phyloP scores from a whole-genome alignment of 1,140 invertebrate genomes.

The Campoletis sonorensis region DNA sequence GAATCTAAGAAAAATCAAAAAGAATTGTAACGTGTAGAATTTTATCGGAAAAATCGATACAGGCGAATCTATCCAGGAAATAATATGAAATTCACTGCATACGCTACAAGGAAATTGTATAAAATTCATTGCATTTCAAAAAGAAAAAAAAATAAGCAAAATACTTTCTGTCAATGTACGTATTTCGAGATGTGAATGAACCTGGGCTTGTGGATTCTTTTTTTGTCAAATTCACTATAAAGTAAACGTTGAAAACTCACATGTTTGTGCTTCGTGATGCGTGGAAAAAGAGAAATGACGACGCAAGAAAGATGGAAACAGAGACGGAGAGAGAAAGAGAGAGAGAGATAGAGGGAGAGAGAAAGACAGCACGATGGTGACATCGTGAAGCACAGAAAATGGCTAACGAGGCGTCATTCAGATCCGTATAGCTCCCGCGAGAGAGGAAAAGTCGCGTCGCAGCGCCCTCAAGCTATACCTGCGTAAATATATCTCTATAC shows the following conservation, averaged over 20 bases:
- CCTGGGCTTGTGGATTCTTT: background rate
- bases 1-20: no score
- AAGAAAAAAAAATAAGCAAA: no score
- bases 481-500: conserved; percentile 5
- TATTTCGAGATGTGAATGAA: no score
- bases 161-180: no score
- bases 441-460: conserved; percentile 54
- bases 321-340: background rate
- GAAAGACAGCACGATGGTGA: conserved; percentile 20
- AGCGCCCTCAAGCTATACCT: conserved; percentile 48
- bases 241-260: background rate
- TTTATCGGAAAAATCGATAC: no score
- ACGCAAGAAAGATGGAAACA: conserved; percentile 5
- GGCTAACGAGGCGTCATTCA: conserved; percentile 68
- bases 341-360: background rate
- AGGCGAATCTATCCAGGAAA: no score
- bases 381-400: conserved; percentile 47
- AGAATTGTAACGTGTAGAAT: no score
- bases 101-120: no score
- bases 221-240: background rate
- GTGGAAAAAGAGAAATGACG: conserved; percentile 2
- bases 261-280: background rate
- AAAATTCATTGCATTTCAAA: no score
- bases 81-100: no score
- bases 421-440: conserved; percentile 51